Base-by-base conservation (phyloP, 1,140 invertebrate genomes). In the Pogonus chalceus region DNA sequence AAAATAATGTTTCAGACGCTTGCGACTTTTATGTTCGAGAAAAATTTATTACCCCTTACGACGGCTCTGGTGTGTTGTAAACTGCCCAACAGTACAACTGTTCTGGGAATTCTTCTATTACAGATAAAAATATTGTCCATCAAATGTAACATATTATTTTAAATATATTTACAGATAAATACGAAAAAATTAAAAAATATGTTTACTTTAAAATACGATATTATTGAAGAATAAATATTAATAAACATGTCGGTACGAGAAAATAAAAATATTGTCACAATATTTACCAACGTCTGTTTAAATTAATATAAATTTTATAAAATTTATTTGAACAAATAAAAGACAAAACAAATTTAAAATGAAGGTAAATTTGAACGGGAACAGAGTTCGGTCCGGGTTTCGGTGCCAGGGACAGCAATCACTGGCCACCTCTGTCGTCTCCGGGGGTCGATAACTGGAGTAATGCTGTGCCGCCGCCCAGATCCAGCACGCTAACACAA, bases 331-430 rank as follows among this genome's bases (percentile, higher is more conserved):
- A 7, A 31, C 26, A 31, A 43, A 18, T 43, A 18, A 12, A 3
- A 18, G 18, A 43, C 7, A 43, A 43, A 43, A 3, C 37, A 12
- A 43, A 43, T 12, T 43, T 43, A 10, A 43, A 43, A 9, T 16
- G 18, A 10, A 4, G 14, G 26, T 31, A 31, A 31, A 14, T 7
- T 7, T 14, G 26, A 7, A 31, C 14, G 14, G 4, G 26, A 16
- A 18, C 18, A 16, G 9, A 18, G 37, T 12, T 4, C 7, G 37
- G 9, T 18, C n/a, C n/a, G n/a, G n/a, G 37, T 18, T 10, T 9
- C 18, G 37, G 37, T 43, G 37, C 37, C 37, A 43, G 37, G 37
- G 37, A 43, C 37, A 43, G 18, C 37, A 43, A 43, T 43, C 37
- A 43, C 37, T 43, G 37, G 37, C 7, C 37, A 16, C 37, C 37